These are phyloP conservation scores for Zonitis immaculata DNA, from an alignment of 2,888 invertebrate genomes.

Conservation along the genomic window DNA sequence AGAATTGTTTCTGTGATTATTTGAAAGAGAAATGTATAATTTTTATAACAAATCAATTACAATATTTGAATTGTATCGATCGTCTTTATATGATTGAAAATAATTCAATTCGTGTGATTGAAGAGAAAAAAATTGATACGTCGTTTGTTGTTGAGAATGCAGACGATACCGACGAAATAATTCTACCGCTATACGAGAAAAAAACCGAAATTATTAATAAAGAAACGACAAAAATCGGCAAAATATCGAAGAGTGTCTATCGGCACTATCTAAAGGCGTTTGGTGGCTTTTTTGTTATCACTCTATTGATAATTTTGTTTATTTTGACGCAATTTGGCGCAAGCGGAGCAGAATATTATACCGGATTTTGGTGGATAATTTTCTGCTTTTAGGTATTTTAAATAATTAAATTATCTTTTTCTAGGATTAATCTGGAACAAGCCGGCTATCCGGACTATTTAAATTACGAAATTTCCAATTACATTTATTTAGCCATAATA, in stretches of 20 bases:
- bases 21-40: slow-evolving; percentile 63
- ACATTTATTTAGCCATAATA: slow-evolving; percentile 35
- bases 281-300: slow-evolving; percentile 58
- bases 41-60: slow-evolving; percentile 68
- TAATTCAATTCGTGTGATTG: slow-evolving; percentile 25
- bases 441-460: slow-evolving; percentile 12
- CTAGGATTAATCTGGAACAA: slow-evolving; percentile 35
- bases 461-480: slow-evolving; percentile 38
- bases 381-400: background rate
- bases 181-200: slow-evolving; percentile 21
- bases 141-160: no score
- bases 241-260: slow-evolving; percentile 51
- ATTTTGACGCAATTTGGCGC: slow-evolving; percentile 63
- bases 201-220: slow-evolving; percentile 45
- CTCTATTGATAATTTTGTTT: slow-evolving; percentile 50
- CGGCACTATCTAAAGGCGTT: slow-evolving; percentile 64
- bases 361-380: slow-evolving; percentile 62
- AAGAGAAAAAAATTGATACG: background rate
- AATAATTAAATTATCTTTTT: slow-evolving; percentile 13
- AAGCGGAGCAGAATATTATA: slow-evolving; percentile 72
- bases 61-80: slow-evolving; percentile 56
- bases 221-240: slow-evolving; percentile 59
- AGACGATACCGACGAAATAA: slow-evolving; percentile 8
- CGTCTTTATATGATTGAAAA: slow-evolving; percentile 55
- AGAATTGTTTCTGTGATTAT: slow-evolving; percentile 44